phyloP scores from a whole-genome alignment of 1,140 invertebrate species.

The Cephus cinctus region DNA sequence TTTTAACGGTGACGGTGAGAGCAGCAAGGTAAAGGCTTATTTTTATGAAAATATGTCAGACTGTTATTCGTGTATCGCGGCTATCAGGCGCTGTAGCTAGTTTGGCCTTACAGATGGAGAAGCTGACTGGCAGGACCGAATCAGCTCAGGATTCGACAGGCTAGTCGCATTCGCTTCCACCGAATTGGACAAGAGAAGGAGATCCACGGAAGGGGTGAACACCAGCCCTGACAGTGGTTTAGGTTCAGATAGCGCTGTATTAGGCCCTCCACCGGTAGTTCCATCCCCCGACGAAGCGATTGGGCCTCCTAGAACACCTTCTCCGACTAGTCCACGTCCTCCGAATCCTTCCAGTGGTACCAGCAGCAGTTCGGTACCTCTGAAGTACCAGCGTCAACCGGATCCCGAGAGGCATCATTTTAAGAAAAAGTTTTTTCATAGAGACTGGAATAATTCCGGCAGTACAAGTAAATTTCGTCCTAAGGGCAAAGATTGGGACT shows the following conservation, averaged over 20 bases:
- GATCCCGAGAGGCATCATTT: constrained; percentile 68
- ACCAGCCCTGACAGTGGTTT: constrained; percentile 77
- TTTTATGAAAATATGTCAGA: constrained; percentile 52
- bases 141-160: constrained; percentile 83
- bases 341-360: constrained; percentile 35
- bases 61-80: too few relatives aligned
- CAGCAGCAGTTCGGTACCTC: constrained; percentile 45
- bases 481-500: constrained; percentile 76
- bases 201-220: constrained; percentile 74
- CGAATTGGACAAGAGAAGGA: constrained; percentile 76
- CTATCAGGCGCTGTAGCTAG: too few relatives aligned
- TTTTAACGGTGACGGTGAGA: neutral
- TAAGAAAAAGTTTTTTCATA: constrained; percentile 78
- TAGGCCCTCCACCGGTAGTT: constrained; percentile 58
- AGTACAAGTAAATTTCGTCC: constrained; percentile 65
- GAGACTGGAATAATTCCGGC: constrained; percentile 62
- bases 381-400: constrained; percentile 64
- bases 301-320: constrained; percentile 67
- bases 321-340: constrained; percentile 62
- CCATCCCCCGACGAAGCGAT: constrained; percentile 58
- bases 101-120: constrained; percentile 57
- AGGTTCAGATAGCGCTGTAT: constrained; percentile 64
- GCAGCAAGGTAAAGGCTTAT: constrained; percentile 44
- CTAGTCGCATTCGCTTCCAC: constrained; percentile 83
- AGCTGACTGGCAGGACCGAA: constrained; percentile 81